These are phyloP conservation scores for Nomada flava DNA, from an alignment of 2,888 invertebrate genomes.

Conservation along the genomic window DNA sequence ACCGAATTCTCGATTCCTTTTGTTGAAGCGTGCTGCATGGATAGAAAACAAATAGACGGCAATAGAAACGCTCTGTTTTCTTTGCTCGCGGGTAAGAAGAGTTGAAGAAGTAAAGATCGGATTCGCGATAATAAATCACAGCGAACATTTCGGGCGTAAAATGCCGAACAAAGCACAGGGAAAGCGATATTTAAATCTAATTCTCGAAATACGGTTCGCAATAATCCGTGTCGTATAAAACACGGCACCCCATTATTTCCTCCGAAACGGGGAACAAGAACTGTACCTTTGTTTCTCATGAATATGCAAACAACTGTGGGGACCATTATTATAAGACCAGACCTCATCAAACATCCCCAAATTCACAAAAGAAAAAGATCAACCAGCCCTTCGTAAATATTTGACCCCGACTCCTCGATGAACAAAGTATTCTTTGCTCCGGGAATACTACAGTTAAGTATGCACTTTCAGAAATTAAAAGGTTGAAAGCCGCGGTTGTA, in stretches of 20 bases:
- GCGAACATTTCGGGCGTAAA: conserved; percentile 23
- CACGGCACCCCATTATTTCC: not conserved
- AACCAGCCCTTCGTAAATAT: not conserved
- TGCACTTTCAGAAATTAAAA: conserved; percentile 20
- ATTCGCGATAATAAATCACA: conserved; percentile 10
- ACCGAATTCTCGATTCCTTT: conserved; percentile 24
- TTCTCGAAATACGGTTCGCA: conserved; percentile 1
- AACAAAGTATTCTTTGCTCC: not conserved
- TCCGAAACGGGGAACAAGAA: not conserved
- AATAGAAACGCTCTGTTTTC: conserved; percentile 29
- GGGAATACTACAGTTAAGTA: not conserved
- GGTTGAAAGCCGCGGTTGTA: conserved; percentile 1
- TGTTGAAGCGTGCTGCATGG: not conserved
- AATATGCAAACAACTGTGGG: not conserved
- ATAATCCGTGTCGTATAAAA: not conserved
- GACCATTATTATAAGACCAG: too few relatives aligned
- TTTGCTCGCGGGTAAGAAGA: conserved; percentile 5
- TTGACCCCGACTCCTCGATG: not conserved
- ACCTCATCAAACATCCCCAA: too few relatives aligned
- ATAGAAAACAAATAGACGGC: conserved; percentile 21
- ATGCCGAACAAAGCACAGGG: not conserved
- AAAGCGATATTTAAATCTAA: conserved; percentile 8
- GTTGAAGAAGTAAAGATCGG: not conserved
- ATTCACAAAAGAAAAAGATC: not conserved
- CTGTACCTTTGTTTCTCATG: not conserved